A percentile compares a stretch with the other conserved stretches of the same genome.
phyloP scores from a whole-genome alignment of 2,888 invertebrate genomes.

The Heliconius ismenius region DNA sequence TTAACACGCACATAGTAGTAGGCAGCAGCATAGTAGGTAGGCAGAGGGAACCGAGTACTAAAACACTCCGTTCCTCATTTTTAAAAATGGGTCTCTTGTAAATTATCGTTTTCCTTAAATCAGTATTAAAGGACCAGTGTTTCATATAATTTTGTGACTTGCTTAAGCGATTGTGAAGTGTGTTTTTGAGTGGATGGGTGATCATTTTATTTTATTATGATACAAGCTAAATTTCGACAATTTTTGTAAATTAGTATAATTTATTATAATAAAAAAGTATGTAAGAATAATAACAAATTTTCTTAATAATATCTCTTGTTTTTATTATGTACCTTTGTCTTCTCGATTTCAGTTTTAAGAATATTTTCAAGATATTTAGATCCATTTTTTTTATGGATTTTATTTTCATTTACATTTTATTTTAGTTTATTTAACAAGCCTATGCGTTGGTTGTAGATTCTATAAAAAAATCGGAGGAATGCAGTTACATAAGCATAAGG shows the following conservation, averaged over 20 bases:
- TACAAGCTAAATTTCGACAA: background rate
- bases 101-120: background rate
- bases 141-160: background rate
- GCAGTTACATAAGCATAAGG: too few relatives aligned
- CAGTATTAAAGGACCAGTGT: background rate
- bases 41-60: background rate
- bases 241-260: conserved; percentile 7
- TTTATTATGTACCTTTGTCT: too few relatives aligned
- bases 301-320: too few relatives aligned
- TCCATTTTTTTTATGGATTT: too few relatives aligned
- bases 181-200: background rate
- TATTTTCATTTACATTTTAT: too few relatives aligned
- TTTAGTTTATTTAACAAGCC: too few relatives aligned
- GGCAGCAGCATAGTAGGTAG: background rate
- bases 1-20: background rate
- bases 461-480: too few relatives aligned
- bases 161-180: background rate
- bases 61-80: background rate
- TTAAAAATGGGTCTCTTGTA: too few relatives aligned
- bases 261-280: background rate
- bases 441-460: too few relatives aligned
- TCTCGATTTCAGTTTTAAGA: too few relatives aligned
- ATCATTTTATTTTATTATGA: background rate
- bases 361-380: too few relatives aligned
- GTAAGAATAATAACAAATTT: too few relatives aligned